Base-by-base conservation (phyloP, 2,888 invertebrate genomes). In the Sesamia inferens region DNA sequence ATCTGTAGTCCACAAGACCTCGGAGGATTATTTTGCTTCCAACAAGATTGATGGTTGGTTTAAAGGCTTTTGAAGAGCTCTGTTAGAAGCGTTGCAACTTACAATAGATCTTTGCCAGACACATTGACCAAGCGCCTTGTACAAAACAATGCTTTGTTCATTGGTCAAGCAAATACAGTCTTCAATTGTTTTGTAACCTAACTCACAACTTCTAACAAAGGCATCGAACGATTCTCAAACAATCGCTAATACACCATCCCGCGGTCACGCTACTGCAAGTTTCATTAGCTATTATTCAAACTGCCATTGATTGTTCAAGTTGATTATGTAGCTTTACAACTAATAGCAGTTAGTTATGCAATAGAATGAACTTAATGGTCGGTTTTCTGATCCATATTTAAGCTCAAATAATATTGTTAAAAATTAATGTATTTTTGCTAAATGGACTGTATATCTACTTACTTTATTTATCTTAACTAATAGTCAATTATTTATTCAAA, bases 221-320 rank as follows among this genome's bases (percentile, higher is more conserved):
- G 1, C 11, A 22, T 44, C 22, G n/a, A 63, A 42, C 55, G 10
- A 51, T 39, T 66, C 14, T 51, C n/a, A 31, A 75, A 58, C 13
- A 31, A 74, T 14, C 47, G 11, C 39, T 47, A 7, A 8, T 48
- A 42, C 51, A 39, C 22, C 44, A 59, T 47, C 13, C n/a, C 13
- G 19, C n/a, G 39, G 47, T 77, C 47, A 75, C 68, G 59, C 16
- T 77, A 39, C 54, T 68, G 16, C 47, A 64, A 63, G n/a, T 55
- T 57, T 55, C 5, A 74, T 24, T 10, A 16, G 6, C 47, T 54
- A 47, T 67, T 67, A 59, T 47, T 67, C 19, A 19, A 19, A 59
- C 65, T 42, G 42, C 24, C 39, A 64, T n/a, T 24, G 57, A 57
- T 48, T 64, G 48, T 48, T 58, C 16, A 13, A 74, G 48, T 57